Evolutionary conservation across 2,113 vertebrate genomes (phyloP).

Genomic region (Calidris pugnax): DNA sequence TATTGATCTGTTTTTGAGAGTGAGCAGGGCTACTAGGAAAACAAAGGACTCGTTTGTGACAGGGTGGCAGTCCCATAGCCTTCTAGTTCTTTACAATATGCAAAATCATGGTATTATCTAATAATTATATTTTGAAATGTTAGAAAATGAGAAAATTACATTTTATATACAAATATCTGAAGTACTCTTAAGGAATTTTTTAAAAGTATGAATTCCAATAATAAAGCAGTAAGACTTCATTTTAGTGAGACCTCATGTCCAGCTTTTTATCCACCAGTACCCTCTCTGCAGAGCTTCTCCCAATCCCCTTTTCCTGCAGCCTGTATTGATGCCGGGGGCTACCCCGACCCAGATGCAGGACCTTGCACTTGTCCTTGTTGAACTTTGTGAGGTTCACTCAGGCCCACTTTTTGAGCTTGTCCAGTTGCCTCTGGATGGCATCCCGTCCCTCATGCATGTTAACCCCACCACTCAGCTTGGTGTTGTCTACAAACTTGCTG

Average conservation of each 20-base stretch:
- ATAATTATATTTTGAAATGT: background rate
- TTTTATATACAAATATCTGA: background rate
- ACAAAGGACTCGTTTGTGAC: constrained; percentile 11
- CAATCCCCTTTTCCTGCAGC: background rate
- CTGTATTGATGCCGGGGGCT: background rate
- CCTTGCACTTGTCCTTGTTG: background rate
- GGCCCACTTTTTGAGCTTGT: background rate
- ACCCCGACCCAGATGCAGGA: background rate
- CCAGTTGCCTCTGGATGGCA: background rate
- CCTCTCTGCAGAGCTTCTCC: background rate
- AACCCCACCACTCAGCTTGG: background rate
- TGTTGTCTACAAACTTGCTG: background rate
- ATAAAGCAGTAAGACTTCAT: background rate
- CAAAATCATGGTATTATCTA: constrained; percentile 57
- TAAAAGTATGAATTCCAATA: background rate
- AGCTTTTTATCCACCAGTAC: background rate
- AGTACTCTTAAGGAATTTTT: background rate
- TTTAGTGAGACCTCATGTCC: background rate
- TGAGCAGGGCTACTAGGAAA: constrained; percentile 43
- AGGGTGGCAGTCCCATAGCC: constrained; percentile 49
- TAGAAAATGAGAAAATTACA: background rate
- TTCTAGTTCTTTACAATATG: constrained; percentile 56
- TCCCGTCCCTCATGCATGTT: background rate
- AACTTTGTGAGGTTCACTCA: background rate
- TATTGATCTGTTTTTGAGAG: constrained; percentile 59